A percentile compares a stretch with the other conserved stretches of the same genome.
Evolutionary conservation across 2,888 invertebrate species (phyloP).

Genomic region (Himalopsyche anomala): DNA sequence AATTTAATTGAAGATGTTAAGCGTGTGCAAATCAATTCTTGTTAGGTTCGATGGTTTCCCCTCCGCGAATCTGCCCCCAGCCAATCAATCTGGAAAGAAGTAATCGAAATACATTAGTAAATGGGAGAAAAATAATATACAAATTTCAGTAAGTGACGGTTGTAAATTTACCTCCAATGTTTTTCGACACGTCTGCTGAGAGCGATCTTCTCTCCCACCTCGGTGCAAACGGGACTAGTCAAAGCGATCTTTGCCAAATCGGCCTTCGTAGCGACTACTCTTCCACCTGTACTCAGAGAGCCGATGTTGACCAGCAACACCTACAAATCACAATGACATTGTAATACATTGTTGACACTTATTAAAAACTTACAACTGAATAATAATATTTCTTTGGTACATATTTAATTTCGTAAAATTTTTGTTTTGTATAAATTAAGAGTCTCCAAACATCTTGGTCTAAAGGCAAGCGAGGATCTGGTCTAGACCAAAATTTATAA

Average conservation of each 20-base stretch:
- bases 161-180: conserved; percentile 91
- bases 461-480: too few species aligned
- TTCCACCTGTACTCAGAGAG: conserved; percentile 97
- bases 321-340: conserved; percentile 70
- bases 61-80: conserved; percentile 99
- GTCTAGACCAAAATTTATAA: too few species aligned
- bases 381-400: too few species aligned
- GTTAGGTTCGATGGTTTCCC: conserved; percentile 94
- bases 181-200: conserved; percentile 98
- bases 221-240: conserved; percentile 98
- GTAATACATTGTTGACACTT: not conserved
- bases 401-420: too few species aligned
- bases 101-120: conserved; percentile 10
- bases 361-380: not conserved
- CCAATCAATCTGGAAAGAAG: conserved; percentile 90
- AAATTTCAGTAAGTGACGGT: not conserved
- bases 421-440: too few species aligned
- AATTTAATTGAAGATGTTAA: conserved; percentile 49
- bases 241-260: conserved; percentile 98
- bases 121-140: not conserved
- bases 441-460: too few species aligned
- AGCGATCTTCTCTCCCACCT: conserved; percentile 99
- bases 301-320: conserved; percentile 98
- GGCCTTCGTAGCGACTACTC: conserved; percentile 94
- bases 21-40: conserved; percentile 71